Evolutionary conservation across 2,797 vertebrate genomes (phyloP).

Genomic region (Lutjanus argentimaculatus): DNA sequence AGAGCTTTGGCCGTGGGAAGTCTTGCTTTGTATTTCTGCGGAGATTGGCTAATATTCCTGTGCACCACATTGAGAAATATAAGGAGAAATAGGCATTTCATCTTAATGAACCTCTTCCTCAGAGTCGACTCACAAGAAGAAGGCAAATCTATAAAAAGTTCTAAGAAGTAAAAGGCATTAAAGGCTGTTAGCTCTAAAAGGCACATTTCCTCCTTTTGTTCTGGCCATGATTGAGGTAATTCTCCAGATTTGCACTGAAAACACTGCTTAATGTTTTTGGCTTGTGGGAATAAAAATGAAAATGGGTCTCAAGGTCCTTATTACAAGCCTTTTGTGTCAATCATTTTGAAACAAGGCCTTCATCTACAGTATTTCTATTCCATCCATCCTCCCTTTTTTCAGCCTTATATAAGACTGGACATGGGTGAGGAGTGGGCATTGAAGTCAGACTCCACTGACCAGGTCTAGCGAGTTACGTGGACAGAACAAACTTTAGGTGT

Average conservation of each 20-base stretch:
- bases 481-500: background rate
- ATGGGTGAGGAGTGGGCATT: slow-evolving; percentile 46
- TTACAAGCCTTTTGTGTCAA: slow-evolving; percentile 70
- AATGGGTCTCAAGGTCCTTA: slow-evolving; percentile 74
- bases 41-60: slow-evolving; percentile 70
- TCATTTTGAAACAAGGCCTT: slow-evolving; percentile 78
- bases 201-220: slow-evolving; percentile 82
- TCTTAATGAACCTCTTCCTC: slow-evolving; percentile 79
- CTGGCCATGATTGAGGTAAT: slow-evolving; percentile 72
- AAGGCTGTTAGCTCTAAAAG: slow-evolving; percentile 77
- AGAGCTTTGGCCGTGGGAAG: slow-evolving; percentile 52
- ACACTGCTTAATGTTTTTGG: slow-evolving; percentile 76
- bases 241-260: slow-evolving; percentile 76
- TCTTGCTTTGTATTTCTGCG: slow-evolving; percentile 71
- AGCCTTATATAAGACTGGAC: slow-evolving; percentile 54
- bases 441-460: slow-evolving; percentile 43
- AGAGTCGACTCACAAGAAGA: slow-evolving; percentile 57
- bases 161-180: slow-evolving; percentile 69
- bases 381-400: slow-evolving; percentile 37
- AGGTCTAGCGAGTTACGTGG: slow-evolving; percentile 23
- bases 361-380: slow-evolving; percentile 57
- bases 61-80: slow-evolving; percentile 67
- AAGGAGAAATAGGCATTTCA: slow-evolving; percentile 71
- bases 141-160: slow-evolving; percentile 73
- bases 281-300: slow-evolving; percentile 71